Base-by-base conservation (phyloP, 2,113 vertebrate species). In the Saimiri boliviensis region DNA sequence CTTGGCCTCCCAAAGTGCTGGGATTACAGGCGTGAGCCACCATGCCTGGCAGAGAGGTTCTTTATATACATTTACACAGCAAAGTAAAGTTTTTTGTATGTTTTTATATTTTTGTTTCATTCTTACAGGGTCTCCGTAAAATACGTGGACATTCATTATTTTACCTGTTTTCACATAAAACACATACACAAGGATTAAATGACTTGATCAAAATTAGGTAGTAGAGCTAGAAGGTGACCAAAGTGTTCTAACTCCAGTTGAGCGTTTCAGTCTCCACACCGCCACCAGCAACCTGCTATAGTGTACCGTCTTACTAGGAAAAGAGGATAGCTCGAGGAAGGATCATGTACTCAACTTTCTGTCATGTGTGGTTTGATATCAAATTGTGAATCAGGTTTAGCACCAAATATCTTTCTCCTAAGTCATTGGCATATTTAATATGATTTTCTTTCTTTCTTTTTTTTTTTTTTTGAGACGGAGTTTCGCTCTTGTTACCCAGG, bases 91-190 rank as follows among this genome's bases (percentile, higher is more conserved):
- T 83, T 95, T 76, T 27, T 52, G 21, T n/a, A 12, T 91, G 40
- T 42, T 92, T 89, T 94, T 66, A 77, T 89, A 14, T 68, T 92
- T 92, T 89, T 89, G 42, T 86, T 94, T 95, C 25, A 80, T 86
- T 81, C 13, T 83, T 40, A 73, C 6, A 90, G 71, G 56, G 32
- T 45, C 13, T 42, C 45, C 71, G 47, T 58, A 82, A 89, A 71
- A 89, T 54, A 74, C 19, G 37, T 17, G 17, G 68, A 6, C 66
- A 71, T 3, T 21, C 14, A 54, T 45, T 93, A 35, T 86, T 94
- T 83, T 86, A 40, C 10, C 8, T 27, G 23, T 60, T 95, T 97
- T 92, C n/a, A 86, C 35, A 56, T 73, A 63, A 97, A 70, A 70
- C 52, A 58, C 8, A 47, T 30, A 76, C 8, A 47, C 27, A 23